Conservation (phyloP, 2,888 invertebrate genomes). For the Phengaris alcon region DNA sequence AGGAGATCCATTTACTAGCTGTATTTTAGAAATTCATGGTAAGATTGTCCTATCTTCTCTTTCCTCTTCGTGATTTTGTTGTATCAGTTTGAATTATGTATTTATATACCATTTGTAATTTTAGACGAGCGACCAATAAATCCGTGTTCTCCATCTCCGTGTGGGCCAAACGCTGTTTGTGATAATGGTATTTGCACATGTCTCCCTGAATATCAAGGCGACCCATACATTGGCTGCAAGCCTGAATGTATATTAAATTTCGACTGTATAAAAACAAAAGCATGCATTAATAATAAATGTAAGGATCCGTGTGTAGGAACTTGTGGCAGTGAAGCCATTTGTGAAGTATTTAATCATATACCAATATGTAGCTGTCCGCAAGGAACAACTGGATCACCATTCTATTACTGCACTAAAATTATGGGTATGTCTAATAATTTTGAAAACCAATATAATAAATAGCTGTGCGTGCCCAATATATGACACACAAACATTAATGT, state of each 20-base stretch:
- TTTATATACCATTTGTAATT: slow-evolving; percentile 34
- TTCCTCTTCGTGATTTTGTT: neutral
- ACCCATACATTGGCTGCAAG: slow-evolving; percentile 86
- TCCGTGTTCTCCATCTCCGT: slow-evolving; percentile 85
- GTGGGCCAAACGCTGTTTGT: slow-evolving; percentile 83
- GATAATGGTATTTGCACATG: slow-evolving; percentile 84
- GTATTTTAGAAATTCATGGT: slow-evolving; percentile 57
- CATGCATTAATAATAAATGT: slow-evolving; percentile 88
- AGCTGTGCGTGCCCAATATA: too few relatives aligned
- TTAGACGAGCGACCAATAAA: slow-evolving; percentile 66
- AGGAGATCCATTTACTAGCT: slow-evolving; percentile 85
- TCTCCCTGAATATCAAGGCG: slow-evolving; percentile 84
- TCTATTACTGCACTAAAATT: slow-evolving; percentile 76
- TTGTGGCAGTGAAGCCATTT: slow-evolving; percentile 81
- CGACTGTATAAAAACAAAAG: slow-evolving; percentile 83
- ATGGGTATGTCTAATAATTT: slow-evolving; percentile 48
- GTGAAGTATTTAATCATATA: slow-evolving; percentile 83
- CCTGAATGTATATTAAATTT: slow-evolving; percentile 89
- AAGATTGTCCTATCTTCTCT: slow-evolving; percentile 34
- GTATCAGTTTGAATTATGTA: neutral
- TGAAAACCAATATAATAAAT: neutral
- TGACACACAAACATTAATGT: neutral
- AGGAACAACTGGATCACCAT: slow-evolving; percentile 83
- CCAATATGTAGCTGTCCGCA: slow-evolving; percentile 83
- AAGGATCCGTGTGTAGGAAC: slow-evolving; percentile 85